Evolutionary conservation across 1,140 invertebrate species (phyloP).

Genomic region (Olivierus martensii): DNA sequence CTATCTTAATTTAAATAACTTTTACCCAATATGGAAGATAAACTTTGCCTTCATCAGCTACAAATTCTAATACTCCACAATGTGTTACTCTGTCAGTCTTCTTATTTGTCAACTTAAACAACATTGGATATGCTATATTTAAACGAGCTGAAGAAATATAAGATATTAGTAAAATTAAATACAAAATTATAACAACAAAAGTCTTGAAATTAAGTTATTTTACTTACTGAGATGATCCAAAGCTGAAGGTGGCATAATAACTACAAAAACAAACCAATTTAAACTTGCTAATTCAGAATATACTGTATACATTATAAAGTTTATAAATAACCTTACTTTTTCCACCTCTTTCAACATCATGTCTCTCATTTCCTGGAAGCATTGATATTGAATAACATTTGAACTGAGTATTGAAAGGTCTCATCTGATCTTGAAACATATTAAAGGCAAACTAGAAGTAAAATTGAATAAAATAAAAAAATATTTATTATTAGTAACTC

Average conservation of each 20-base stretch:
- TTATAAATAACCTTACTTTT: slow-evolving; percentile 57
- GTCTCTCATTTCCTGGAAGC: slow-evolving; percentile 81
- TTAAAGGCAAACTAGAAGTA: slow-evolving; percentile 26
- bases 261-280: slow-evolving; percentile 37
- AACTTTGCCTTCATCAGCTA: slow-evolving; percentile 95
- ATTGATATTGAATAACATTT: slow-evolving; percentile 91
- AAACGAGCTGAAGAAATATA: slow-evolving; percentile 44
- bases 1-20: slow-evolving; percentile 19
- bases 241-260: slow-evolving; percentile 95
- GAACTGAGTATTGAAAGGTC: slow-evolving; percentile 54
- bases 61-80: slow-evolving; percentile 97
- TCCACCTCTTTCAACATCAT: slow-evolving; percentile 93
- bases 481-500: too few relatives aligned
- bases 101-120: slow-evolving; percentile 88
- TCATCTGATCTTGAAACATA: slow-evolving; percentile 25
- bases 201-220: background rate
- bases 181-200: background rate
- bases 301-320: background rate
- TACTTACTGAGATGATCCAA: slow-evolving; percentile 64
- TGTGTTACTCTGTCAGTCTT: slow-evolving; percentile 77
- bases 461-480: background rate
- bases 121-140: slow-evolving; percentile 97
- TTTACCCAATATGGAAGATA: slow-evolving; percentile 93
- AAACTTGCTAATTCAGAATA: background rate
- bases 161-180: background rate